Base-by-base conservation (phyloP, 2,888 invertebrate genomes). In the Adineta ricciae region DNA sequence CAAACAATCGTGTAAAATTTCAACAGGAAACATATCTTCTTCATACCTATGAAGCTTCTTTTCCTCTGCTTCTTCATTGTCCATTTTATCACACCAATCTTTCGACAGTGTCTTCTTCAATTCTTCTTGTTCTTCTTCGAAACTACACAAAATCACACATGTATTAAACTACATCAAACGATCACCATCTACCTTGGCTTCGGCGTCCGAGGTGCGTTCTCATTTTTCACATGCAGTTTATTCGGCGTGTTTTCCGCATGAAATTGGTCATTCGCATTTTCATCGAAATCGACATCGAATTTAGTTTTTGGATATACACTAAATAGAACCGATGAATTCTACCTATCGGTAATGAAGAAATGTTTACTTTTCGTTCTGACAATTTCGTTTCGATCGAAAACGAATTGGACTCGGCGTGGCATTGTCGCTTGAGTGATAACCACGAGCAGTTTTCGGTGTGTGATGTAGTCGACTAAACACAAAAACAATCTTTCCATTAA, bases 31-130 rank as follows among this genome's bases (percentile, higher is more conserved):
- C 27, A 27, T 32, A 14, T 27, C 7, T 73, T 24, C 41, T 41
- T 8, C 24, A 1, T 78, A 78, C 78, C 78, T 78, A 41, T 78
- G 41, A 41, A 78, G 41, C 41, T 78, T 78, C 24, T 78, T 78
- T 78, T 38, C 41, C 41, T 78, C 78, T 0, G 38, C 78, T n/a
- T 78, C 78, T 78, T 41, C 78, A 38, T 41, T 38, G n/a, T 78
- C 78, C 38, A 78, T 78, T 78, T 78, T 78, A 41, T 78, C 78
- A 78, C 78, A 78, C 78, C 78, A 78, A 78, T 78, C n/a, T 24
- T 78, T 38, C 41, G 78, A 78, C n/a, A 78, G 5, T 24, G 78
- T 9, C 41, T 78, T 78, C 41, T 38, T 41, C 19, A 78, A 41
- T 78, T 78, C 41, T 41, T 41, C n/a, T n/a, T 78, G 38, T 41